A percentile compares a stretch with the other conserved stretches of the same genome.
These are phyloP conservation scores for Rhinogobio ventralis DNA, from an alignment of 2,797 vertebrate genomes.

Conservation along the genomic window DNA sequence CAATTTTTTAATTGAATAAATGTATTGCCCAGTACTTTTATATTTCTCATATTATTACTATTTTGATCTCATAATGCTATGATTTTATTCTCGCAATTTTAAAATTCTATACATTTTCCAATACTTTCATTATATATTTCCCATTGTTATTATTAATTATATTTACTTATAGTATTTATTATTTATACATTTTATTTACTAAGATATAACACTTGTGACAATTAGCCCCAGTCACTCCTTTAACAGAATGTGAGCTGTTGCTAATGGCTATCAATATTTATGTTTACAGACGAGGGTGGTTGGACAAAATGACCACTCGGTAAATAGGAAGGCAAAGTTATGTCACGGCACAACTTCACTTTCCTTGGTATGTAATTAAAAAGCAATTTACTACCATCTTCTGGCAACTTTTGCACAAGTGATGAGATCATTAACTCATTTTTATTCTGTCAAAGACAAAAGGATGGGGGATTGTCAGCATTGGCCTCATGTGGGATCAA, in stretches of 20 bases:
- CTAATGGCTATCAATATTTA: background rate
- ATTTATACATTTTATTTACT: background rate
- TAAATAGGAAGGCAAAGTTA: conserved; percentile 11
- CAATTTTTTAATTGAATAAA: background rate
- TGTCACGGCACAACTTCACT: background rate
- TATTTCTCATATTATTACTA: too few relatives aligned
- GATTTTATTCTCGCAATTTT: too few relatives aligned
- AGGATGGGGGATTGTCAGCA: conserved; percentile 60
- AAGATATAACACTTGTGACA: background rate
- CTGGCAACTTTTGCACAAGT: conserved; percentile 33
- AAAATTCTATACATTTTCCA: too few relatives aligned
- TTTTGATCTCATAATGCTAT: too few relatives aligned
- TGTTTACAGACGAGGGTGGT: background rate
- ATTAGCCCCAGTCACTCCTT: background rate
- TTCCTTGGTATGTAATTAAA: background rate
- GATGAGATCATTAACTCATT: conserved; percentile 62
- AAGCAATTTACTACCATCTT: conserved; percentile 38
- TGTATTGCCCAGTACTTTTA: background rate
- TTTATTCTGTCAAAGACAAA: conserved; percentile 65
- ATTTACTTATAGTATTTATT: too few relatives aligned
- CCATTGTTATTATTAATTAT: too few relatives aligned
- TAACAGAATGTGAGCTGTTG: background rate
- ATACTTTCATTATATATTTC: too few relatives aligned
- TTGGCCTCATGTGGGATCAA: conserved; percentile 73
- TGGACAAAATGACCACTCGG: background rate